Evolutionary conservation across 2,797 vertebrate genomes (phyloP).

Genomic region (Pantherophis alleghaniensis): DNA sequence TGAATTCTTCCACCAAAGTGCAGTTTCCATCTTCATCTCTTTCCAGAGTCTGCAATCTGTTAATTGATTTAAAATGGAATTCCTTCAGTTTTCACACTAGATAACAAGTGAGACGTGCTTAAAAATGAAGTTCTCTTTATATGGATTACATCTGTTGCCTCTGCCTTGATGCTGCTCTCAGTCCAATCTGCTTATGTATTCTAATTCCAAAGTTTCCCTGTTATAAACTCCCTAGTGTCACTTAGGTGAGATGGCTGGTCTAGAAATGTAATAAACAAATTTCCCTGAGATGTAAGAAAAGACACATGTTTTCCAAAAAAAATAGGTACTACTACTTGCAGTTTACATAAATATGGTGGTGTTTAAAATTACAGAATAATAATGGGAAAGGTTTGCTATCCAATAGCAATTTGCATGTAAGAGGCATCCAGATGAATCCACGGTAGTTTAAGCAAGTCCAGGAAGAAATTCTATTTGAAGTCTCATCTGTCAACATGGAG

Average conservation of each 20-base stretch:
- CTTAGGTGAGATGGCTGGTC: not conserved
- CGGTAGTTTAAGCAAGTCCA: not conserved
- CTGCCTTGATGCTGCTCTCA: not conserved
- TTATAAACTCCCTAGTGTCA: not conserved
- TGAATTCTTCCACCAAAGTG: conserved; percentile 27
- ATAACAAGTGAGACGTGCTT: not conserved
- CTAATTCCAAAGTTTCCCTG: not conserved
- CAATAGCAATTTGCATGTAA: not conserved
- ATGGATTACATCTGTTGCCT: not conserved
- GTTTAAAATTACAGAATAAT: not conserved
- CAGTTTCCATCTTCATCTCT: not conserved
- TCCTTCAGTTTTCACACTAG: not conserved
- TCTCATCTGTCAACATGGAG: not conserved
- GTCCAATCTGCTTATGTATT: not conserved
- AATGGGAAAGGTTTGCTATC: not conserved
- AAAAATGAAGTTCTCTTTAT: not conserved
- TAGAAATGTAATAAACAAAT: not conserved
- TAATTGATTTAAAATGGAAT: not conserved
- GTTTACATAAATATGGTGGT: not conserved
- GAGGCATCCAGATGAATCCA: not conserved
- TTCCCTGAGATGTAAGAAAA: not conserved
- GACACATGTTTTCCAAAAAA: not conserved
- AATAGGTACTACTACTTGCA: not conserved
- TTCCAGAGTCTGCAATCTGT: not conserved
- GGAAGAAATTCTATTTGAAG: not conserved